phyloP scores from a whole-genome alignment of 2,888 invertebrate genomes.

The Dione juno region DNA sequence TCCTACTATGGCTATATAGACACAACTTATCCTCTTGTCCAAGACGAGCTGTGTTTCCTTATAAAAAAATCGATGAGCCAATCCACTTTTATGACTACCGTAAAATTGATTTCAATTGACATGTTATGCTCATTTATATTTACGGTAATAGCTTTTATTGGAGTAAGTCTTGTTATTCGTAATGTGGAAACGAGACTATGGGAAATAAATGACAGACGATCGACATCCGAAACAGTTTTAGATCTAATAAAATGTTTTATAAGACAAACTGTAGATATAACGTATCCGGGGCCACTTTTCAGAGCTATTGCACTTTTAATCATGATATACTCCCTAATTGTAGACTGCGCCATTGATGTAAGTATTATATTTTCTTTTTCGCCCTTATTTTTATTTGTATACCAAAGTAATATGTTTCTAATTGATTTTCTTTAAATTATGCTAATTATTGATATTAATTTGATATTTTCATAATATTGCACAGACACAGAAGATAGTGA shows the following conservation, averaged over 20 bases:
- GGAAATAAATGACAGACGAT: conserved; percentile 55
- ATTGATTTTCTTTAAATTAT: too few relatives aligned
- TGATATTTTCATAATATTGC: too few relatives aligned
- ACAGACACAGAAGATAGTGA: too few relatives aligned
- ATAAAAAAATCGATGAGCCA: conserved; percentile 78
- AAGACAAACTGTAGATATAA: conserved; percentile 71
- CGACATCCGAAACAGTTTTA: conserved; percentile 57
- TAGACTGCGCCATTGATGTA: conserved; percentile 77
- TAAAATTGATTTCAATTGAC: conserved; percentile 64
- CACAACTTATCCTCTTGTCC: conserved; percentile 76
- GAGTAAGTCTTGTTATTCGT: conserved; percentile 57
- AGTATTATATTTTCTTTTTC: conserved; percentile 52
- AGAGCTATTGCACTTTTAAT: conserved; percentile 63
- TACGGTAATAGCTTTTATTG: conserved; percentile 58
- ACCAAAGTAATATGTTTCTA: too few relatives aligned
- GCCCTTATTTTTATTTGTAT: not conserved
- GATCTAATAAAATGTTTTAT: conserved; percentile 73
- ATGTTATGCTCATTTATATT: conserved; percentile 61
- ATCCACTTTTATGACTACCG: conserved; percentile 73
- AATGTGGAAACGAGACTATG: conserved; percentile 61
- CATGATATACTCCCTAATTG: conserved; percentile 70
- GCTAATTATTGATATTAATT: too few relatives aligned
- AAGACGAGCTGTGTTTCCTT: conserved; percentile 83
- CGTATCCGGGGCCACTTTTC: conserved; percentile 67
- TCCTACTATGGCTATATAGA: conserved; percentile 79